Conservation (phyloP, 2,797 vertebrate genomes). For the Bradypus variegatus region DNA sequence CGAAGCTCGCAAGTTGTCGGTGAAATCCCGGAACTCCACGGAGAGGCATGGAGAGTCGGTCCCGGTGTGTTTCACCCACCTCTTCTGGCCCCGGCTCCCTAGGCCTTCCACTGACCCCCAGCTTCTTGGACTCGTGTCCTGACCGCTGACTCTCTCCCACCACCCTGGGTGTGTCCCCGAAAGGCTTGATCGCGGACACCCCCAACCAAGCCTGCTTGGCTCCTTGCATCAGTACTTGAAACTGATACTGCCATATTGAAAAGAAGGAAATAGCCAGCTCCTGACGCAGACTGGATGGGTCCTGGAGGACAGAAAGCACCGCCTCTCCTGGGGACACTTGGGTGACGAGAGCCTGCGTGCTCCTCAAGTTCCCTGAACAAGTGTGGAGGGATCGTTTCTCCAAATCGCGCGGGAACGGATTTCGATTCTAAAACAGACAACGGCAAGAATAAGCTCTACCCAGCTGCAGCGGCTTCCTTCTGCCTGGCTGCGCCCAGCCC, state of each 20-base stretch:
- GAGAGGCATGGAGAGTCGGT: background rate
- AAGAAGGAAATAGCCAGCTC: slow-evolving; percentile 22
- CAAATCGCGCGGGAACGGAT: slow-evolving; percentile 27
- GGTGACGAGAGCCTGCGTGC: background rate
- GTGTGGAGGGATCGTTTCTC: slow-evolving; percentile 11
- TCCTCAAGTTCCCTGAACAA: slow-evolving; percentile 37
- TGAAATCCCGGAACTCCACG: slow-evolving; percentile 1
- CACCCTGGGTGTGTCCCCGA: background rate
- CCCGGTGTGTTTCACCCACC: background rate
- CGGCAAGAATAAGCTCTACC: background rate
- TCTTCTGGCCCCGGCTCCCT: background rate
- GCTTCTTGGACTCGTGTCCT: background rate
- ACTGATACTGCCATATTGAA: slow-evolving; percentile 64
- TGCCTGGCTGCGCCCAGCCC: slow-evolving; percentile 33
- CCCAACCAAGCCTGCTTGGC: background rate
- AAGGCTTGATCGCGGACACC: background rate
- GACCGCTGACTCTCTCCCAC: background rate
- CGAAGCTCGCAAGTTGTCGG: slow-evolving; percentile 27
- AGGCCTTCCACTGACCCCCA: background rate
- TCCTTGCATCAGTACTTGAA: slow-evolving; percentile 3
- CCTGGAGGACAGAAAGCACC: background rate
- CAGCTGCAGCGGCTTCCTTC: slow-evolving; percentile 39
- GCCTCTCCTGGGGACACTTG: background rate
- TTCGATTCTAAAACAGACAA: background rate
- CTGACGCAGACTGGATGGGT: slow-evolving; percentile 21